Evolutionary conservation across 2,797 vertebrate genomes (phyloP).

Genomic region (Eupleurogrammus muticus): DNA sequence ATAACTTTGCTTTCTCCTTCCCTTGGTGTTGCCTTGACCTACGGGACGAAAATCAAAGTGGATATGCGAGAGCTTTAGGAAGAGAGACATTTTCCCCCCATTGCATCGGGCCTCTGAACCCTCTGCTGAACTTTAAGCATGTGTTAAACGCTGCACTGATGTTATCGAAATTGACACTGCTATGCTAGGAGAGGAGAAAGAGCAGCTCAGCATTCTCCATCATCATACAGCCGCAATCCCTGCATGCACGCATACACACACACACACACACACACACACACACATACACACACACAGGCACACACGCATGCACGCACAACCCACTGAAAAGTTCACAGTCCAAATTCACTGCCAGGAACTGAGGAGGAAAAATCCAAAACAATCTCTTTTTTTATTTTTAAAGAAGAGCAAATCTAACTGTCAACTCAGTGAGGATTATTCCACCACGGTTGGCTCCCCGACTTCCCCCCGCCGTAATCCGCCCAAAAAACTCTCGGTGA

Average conservation of each 20-base stretch:
- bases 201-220: slow-evolving; percentile 51
- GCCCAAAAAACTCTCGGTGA: slow-evolving; percentile 91
- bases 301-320: slow-evolving; percentile 26
- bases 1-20: slow-evolving; percentile 53
- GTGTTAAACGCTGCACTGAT: slow-evolving; percentile 72
- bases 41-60: slow-evolving; percentile 64
- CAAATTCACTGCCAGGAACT: slow-evolving; percentile 68
- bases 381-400: slow-evolving; percentile 64
- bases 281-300: slow-evolving; percentile 21
- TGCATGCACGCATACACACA: slow-evolving; percentile 17
- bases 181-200: slow-evolving; percentile 63
- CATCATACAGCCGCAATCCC: slow-evolving; percentile 38
- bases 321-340: slow-evolving; percentile 71
- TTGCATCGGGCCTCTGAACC: slow-evolving; percentile 63
- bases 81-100: slow-evolving; percentile 60
- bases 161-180: slow-evolving; percentile 76
- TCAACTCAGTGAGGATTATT: slow-evolving; percentile 80
- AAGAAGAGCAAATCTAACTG: slow-evolving; percentile 78
- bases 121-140: slow-evolving; percentile 69
- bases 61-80: slow-evolving; percentile 65
- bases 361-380: slow-evolving; percentile 70
- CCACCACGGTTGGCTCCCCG: slow-evolving; percentile 76
- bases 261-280: slow-evolving; percentile 21
- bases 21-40: slow-evolving; percentile 58
- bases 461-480: slow-evolving; percentile 87